Base-by-base conservation (phyloP, 2,113 vertebrate species). In the Vidua macroura region DNA sequence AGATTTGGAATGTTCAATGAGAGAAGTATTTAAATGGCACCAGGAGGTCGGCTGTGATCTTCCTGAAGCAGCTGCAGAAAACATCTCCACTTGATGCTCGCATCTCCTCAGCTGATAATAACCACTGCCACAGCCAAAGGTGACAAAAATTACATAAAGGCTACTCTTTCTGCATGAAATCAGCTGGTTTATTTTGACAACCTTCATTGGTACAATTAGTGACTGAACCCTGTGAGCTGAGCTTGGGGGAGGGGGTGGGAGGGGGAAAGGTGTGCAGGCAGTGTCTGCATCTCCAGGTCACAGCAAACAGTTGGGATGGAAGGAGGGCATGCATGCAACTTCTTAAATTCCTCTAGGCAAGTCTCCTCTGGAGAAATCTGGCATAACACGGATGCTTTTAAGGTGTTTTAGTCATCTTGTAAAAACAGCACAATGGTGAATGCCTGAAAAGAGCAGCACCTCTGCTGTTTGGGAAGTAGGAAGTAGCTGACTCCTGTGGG, bases 221-320 rank as follows among this genome's bases (percentile, higher is more conserved):
- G 60, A 41, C 14, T 15, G 21, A 31, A 9, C 0, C 10, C n/a
- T 0, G 2, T 1, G 39, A 44, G 33, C 35, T 30, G 60, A 53
- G 87, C 60, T 25, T 1, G 41, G 33, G 0, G 4, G 77, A 27
- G 22, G 10, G 11, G 8, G 4, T 15, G 48, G 63, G 27, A 39
- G 27, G 13, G 13, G 19, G 13, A 7, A 55, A 43, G 39, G 11
- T 4, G 14, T 8, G 49, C 24, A 44, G 63, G 46, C 7, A 6
- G 3, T 5, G 16, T 10, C 23, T 20, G 41, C 70, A 18, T 14
- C 85, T 67, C 52, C 52, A 19, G 48, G 6, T 16, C 23, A 52
- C 31, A 52, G 24, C 79, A 52, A 67, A 44, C 28, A 66, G 35
- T 0, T 66, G 35, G 18, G 9, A 1, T n/a, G 23, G 48, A 24